Percentiles rank a stretch among this genome's conserved stretches.
Evolutionary conservation across 2,797 vertebrate species (phyloP).

Genomic region (Sebastes taczanowskii): DNA sequence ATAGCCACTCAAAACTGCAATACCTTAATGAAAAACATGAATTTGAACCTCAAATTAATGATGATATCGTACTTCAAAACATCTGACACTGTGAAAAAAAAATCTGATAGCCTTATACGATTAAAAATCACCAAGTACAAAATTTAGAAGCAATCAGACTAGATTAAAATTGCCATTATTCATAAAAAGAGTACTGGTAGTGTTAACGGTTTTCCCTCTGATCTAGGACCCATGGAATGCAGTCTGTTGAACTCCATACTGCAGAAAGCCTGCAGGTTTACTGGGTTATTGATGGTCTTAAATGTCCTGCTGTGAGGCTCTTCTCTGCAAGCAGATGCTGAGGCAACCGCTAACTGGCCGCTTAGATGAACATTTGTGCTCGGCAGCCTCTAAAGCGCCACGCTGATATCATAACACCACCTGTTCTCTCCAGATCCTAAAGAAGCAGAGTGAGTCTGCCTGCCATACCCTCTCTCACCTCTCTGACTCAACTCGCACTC

Average conservation of each 20-base stretch:
- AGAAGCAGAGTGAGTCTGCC: slow-evolving; percentile 29
- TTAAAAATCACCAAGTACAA: neutral
- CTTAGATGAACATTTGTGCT: slow-evolving; percentile 74
- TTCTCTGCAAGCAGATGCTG: slow-evolving; percentile 66
- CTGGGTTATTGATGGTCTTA: slow-evolving; percentile 62
- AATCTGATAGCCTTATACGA: neutral
- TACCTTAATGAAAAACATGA: neutral
- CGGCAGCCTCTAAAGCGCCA: slow-evolving; percentile 64
- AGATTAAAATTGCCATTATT: neutral
- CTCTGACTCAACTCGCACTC: slow-evolving; percentile 20
- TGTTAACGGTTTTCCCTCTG: neutral
- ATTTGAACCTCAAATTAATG: neutral
- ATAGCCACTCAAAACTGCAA: neutral
- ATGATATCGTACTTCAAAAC: neutral
- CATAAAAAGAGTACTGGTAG: neutral
- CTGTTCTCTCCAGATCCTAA: slow-evolving; percentile 70
- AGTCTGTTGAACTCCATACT: slow-evolving; percentile 11
- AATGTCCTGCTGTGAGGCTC: slow-evolving; percentile 58
- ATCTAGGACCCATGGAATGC: slow-evolving; percentile 16
- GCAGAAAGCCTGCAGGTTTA: slow-evolving; percentile 47
- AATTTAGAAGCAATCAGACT: neutral
- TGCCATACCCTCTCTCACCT: slow-evolving; percentile 28
- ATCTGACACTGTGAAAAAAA: neutral
- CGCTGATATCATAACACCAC: slow-evolving; percentile 76
- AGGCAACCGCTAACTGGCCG: slow-evolving; percentile 69